Base-by-base conservation (phyloP, 2,888 invertebrate genomes). In the Coelinius sp. region DNA sequence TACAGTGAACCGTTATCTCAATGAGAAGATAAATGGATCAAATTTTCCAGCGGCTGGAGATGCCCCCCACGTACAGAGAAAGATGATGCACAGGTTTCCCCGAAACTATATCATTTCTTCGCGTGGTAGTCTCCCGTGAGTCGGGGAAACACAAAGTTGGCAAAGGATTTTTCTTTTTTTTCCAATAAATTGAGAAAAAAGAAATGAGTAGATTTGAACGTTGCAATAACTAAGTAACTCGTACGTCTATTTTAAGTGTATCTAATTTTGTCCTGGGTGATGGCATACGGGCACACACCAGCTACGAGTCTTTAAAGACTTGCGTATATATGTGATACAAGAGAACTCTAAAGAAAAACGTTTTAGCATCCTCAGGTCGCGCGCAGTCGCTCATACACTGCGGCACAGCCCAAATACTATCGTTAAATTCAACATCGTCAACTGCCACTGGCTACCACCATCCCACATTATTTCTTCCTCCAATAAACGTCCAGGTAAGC, bases 211-310 rank as follows among this genome's bases (percentile, higher is more conserved):
- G 14, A 59, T 59, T 35, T 31, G 10, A 59, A 31, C 56, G 41
- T 14, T 63, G 41, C 63, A 63, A 63, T 63, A 63, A 63, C 63
- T 63, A 63, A 63, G 63, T 63, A 62, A 62, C 62, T 62, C 25
- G 63, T 63, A 63, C 76, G 76, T 79, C 85, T 87, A 87, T 87
- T 87, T 87, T 79, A 82, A 84, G 80, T 77, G 79, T 74, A 77
- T 85, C 86, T 87, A 87, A 87, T 81, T 86, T 78, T 77, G 84
- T 82, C 76, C 59, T 81, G 80, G 82, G 83, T 86, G 86, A 87
- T 86, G 86, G 82, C 84, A 84, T 83, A 84, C 85, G 24, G 27
- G 25, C 56, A 27, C 84, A 85, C 81, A 79, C 80, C 80, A 82
- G 82, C 82, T 79, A 74, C 65, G 49, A 72, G 70, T 68, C 68